phyloP scores from a whole-genome alignment of 2,797 vertebrate genomes.

The Neopelma chrysocephalum region DNA sequence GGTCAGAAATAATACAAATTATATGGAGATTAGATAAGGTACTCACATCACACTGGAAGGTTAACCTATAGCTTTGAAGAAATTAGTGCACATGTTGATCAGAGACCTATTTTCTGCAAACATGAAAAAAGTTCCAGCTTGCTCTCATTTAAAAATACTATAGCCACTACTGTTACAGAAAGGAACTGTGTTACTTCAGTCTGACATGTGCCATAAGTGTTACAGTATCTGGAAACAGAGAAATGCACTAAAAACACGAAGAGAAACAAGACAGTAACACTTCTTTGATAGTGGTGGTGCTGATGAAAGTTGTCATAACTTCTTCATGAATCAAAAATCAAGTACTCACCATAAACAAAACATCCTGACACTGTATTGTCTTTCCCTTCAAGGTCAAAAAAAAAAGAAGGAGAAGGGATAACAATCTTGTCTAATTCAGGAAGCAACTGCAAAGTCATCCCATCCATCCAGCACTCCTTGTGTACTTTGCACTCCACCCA shows the following conservation, averaged over 20 bases:
- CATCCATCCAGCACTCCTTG: not conserved
- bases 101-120: conserved; percentile 22
- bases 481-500: fast-evolving
- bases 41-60: not conserved
- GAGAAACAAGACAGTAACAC: not conserved
- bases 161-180: not conserved
- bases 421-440: not conserved
- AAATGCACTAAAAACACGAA: not conserved
- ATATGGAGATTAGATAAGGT: not conserved
- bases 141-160: not conserved
- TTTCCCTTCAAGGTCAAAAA: not conserved
- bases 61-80: conserved; percentile 34
- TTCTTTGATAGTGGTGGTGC: not conserved
- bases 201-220: not conserved
- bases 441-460: not conserved
- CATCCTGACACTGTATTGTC: not conserved
- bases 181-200: not conserved
- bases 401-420: not conserved
- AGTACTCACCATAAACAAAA: not conserved
- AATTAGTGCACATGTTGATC: not conserved
- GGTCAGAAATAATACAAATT: not conserved
- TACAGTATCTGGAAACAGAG: not conserved
- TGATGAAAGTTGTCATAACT: not conserved
- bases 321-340: not conserved
- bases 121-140: not conserved